Evolutionary conservation across 2,113 vertebrate genomes (phyloP).

Genomic region (Megalops atlanticus): DNA sequence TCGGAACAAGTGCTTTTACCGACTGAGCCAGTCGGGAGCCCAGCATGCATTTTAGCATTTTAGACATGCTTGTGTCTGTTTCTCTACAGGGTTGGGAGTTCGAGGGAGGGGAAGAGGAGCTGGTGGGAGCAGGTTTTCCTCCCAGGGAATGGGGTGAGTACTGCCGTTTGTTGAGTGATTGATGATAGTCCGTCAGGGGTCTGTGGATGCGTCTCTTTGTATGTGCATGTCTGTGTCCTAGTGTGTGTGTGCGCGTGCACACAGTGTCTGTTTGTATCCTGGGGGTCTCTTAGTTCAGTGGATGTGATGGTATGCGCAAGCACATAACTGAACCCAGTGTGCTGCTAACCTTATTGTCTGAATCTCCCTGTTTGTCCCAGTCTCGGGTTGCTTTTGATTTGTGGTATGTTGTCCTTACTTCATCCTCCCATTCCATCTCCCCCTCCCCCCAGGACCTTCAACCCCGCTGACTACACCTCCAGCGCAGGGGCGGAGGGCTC

Average conservation of each 20-base stretch:
- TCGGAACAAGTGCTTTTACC: too few species aligned
- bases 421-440: neutral
- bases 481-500: slow-evolving; percentile 67
- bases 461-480: slow-evolving; percentile 87
- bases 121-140: slow-evolving; percentile 86
- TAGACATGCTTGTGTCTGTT: slow-evolving; percentile 26
- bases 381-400: neutral
- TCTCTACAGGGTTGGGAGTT: slow-evolving; percentile 73
- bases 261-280: too few species aligned
- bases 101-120: slow-evolving; percentile 86
- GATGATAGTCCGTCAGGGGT: too few species aligned
- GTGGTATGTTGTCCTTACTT: neutral
- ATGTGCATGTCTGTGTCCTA: neutral
- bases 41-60: too few species aligned
- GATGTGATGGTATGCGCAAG: slow-evolving; percentile 54
- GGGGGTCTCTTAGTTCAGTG: too few species aligned
- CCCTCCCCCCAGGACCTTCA: slow-evolving; percentile 81
- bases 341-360: slow-evolving; percentile 41
- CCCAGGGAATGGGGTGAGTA: slow-evolving; percentile 92
- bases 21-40: neutral
- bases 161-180: neutral
- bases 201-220: neutral
- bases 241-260: too few species aligned
- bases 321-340: slow-evolving; percentile 49
- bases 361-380: slow-evolving; percentile 12